phyloP scores from a whole-genome alignment of 1,140 invertebrate species.

The Macrobrachium nipponense region DNA sequence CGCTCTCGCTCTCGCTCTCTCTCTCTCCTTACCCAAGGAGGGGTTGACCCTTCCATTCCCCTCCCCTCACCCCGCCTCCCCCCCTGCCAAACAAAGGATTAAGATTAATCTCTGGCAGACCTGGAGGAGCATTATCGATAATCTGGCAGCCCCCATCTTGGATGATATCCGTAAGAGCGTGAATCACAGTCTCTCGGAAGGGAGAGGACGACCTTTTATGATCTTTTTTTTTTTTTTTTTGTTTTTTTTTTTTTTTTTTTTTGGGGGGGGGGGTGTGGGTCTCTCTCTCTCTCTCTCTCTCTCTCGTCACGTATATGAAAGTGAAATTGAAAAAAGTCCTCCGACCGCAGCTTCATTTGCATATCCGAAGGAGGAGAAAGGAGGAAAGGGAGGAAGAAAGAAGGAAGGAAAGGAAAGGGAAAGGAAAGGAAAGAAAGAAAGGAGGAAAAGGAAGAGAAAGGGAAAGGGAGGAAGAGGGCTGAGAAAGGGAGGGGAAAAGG shows the following conservation, averaged over 20 bases:
- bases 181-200: not conserved
- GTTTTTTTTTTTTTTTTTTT: too few relatives aligned
- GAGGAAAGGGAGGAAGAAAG: not conserved
- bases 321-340: conserved; percentile 13
- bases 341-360: conserved; percentile 9
- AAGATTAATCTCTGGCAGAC: conserved; percentile 1
- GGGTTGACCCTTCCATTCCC: not conserved
- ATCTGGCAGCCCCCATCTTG: not conserved
- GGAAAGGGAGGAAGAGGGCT: not conserved
- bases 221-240: too few relatives aligned
- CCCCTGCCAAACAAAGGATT: not conserved
- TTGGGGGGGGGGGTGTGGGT: too few relatives aligned
- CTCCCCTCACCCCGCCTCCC: not conserved
- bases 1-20: too few relatives aligned
- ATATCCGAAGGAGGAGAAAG: not conserved
- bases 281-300: too few relatives aligned
- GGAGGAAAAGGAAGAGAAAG: not conserved
- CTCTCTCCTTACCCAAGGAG: too few relatives aligned
- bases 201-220: not conserved
- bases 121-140: conserved; percentile 2
- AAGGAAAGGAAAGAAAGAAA: too few relatives aligned
- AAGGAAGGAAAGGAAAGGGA: not conserved
- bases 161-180: not conserved
- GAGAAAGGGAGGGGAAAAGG: not conserved
- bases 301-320: conserved; percentile 18